A percentile compares a stretch with the other conserved stretches of the same genome.
Conservation (phyloP, 1,140 invertebrate species). For the Bradynema listronoti region DNA sequence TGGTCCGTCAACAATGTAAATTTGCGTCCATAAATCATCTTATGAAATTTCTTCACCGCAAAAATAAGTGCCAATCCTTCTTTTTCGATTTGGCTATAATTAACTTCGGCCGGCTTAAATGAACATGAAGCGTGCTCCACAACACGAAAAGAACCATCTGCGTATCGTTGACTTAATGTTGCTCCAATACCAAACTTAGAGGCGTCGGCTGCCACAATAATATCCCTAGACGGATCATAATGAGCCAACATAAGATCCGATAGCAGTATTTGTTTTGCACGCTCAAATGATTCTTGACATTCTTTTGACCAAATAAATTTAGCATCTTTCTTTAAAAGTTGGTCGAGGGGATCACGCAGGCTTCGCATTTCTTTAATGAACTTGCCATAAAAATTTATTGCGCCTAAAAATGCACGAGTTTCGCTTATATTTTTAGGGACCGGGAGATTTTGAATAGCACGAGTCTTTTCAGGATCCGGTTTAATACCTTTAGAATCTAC, state of each 20-base stretch:
- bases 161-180: conserved; percentile 59
- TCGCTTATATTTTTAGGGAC: background rate
- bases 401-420: conserved; percentile 41
- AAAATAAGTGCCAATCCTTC: conserved; percentile 53
- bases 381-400: conserved; percentile 38
- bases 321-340: conserved; percentile 27
- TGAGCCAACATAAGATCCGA: conserved; percentile 46
- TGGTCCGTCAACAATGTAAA: conserved; percentile 17
- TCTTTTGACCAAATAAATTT: conserved; percentile 7
- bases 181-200: conserved; percentile 60
- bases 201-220: conserved; percentile 61
- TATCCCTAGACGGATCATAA: conserved; percentile 55
- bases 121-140: conserved; percentile 59
- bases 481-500: no score
- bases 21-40: conserved; percentile 15
- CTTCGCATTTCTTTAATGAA: conserved; percentile 25
- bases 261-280: conserved; percentile 46
- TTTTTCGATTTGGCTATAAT: conserved; percentile 62
- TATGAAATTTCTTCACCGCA: conserved; percentile 18
- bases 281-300: conserved; percentile 31
- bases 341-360: conserved; percentile 20
- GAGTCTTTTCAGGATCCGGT: no score
- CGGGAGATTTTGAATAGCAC: no score
- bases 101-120: conserved; percentile 59
- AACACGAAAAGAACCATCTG: conserved; percentile 58